Evolutionary conservation across 2,888 invertebrate genomes (phyloP).

Genomic region (Synanthedon tipuliformis): DNA sequence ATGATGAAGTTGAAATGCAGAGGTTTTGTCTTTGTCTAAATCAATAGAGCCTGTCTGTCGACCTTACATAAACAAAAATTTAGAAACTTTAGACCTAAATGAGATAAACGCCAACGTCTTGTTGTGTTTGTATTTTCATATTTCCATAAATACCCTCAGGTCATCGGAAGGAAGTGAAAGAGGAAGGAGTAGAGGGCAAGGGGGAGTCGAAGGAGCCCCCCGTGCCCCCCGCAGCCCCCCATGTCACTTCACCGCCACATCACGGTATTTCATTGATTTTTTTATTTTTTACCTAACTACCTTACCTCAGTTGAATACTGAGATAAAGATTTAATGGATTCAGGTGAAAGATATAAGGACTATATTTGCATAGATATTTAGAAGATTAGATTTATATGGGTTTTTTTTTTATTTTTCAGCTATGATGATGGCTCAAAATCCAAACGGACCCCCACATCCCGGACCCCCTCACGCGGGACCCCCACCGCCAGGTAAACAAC

Average conservation of each 20-base stretch:
- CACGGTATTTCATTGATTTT: slow-evolving; percentile 26
- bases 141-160: slow-evolving; percentile 9
- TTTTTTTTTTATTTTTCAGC: slow-evolving; percentile 21
- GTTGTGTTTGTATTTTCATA: not conserved
- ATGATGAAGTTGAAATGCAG: too few species aligned
- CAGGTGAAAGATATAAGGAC: too few species aligned
- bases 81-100: too few species aligned
- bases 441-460: slow-evolving; percentile 33
- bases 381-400: too few species aligned
- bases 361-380: too few species aligned
- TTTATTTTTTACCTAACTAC: too few species aligned
- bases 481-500: slow-evolving; percentile 30
- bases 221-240: slow-evolving; percentile 16
- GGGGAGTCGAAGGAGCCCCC: slow-evolving; percentile 14
- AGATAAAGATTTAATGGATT: too few species aligned
- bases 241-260: slow-evolving; percentile 47
- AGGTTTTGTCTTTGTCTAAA: too few species aligned
- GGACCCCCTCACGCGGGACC: slow-evolving; percentile 33
- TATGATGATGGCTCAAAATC: slow-evolving; percentile 57
- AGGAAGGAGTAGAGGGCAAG: slow-evolving; percentile 15
- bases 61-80: too few species aligned
- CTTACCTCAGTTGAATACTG: too few species aligned
- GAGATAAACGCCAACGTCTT: too few species aligned
- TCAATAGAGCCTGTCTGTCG: too few species aligned
- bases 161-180: slow-evolving; percentile 32